Conservation (phyloP, 2,797 vertebrate genomes). For the Gouania willdenowi region DNA sequence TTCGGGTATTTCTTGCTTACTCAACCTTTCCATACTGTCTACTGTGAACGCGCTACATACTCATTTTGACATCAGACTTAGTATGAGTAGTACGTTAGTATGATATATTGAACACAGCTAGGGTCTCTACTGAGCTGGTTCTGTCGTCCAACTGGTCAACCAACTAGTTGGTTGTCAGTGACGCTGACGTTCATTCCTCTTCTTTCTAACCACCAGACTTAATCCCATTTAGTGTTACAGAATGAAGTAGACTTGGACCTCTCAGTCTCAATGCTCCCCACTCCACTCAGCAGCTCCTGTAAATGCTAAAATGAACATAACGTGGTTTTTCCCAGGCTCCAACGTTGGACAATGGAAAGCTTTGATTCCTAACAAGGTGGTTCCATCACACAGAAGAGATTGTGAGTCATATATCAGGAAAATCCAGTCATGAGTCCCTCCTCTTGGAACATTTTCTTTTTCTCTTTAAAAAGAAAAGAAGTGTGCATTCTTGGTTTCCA, state of each 20-base stretch:
- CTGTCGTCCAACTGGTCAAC: slow-evolving; percentile 12
- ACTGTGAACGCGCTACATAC: too few species aligned
- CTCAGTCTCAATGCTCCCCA: too few species aligned
- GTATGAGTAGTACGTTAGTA: too few species aligned
- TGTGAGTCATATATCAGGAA: slow-evolving; percentile 39
- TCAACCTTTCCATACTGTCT: too few species aligned
- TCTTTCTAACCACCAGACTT: slow-evolving; percentile 13
- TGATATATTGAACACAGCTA: not conserved
- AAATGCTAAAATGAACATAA: not conserved
- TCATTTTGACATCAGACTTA: too few species aligned
- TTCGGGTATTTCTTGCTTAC: too few species aligned
- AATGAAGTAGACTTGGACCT: not conserved
- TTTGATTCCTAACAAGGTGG: slow-evolving; percentile 16
- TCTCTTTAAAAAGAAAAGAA: too few species aligned
- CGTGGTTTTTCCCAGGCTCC: slow-evolving; percentile 16
- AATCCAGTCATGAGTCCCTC: not conserved
- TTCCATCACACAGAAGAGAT: slow-evolving; percentile 13
- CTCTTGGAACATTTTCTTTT: too few species aligned
- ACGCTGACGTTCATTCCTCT: slow-evolving; percentile 38
- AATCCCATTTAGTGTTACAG: slow-evolving; percentile 29
- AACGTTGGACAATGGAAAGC: slow-evolving; percentile 15
- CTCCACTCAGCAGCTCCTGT: slow-evolving; percentile 12
- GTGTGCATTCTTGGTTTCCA: too few species aligned
- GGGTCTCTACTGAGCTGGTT: slow-evolving; percentile 16
- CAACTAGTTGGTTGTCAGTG: slow-evolving; percentile 20